Percentiles rank a stretch among this genome's conserved stretches.
Evolutionary conservation across 30 jellyfish, hydroid and myxozoan genomes (phyloP).

Genomic region (Nemopilema nomurai): DNA sequence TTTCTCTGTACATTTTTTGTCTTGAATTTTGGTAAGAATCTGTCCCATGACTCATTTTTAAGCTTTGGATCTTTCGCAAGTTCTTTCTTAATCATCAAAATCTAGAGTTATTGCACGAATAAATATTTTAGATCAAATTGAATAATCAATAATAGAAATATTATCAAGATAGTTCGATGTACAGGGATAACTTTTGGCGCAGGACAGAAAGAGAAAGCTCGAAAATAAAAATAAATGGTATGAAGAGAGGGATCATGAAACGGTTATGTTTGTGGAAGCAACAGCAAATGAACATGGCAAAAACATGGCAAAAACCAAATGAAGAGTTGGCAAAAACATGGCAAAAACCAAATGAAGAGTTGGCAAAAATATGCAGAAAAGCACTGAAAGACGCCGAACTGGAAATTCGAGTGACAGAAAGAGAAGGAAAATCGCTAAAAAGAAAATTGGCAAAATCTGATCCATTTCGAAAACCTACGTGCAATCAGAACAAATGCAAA

Average conservation of each 20-base stretch:
- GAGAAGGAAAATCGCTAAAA: slow-evolving; percentile 33
- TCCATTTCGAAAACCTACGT: background rate
- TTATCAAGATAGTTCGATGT: too few relatives aligned
- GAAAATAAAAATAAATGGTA: too few relatives aligned
- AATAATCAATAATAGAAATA: too few relatives aligned
- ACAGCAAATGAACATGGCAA: too few relatives aligned
- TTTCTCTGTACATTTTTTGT: slow-evolving; percentile 84
- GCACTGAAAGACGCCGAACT: slow-evolving; percentile 23
- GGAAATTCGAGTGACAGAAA: slow-evolving; percentile 16
- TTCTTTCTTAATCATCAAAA: slow-evolving; percentile 89
- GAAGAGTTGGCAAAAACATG: too few relatives aligned
- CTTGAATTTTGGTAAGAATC: slow-evolving; percentile 93
- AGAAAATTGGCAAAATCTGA: too few relatives aligned
- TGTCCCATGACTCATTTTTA: slow-evolving; percentile 88
- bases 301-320: too few relatives aligned
- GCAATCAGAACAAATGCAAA: slow-evolving; percentile 17
- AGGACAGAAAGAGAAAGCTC: too few relatives aligned
- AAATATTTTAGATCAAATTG: background rate
- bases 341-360: slow-evolving; percentile 6
- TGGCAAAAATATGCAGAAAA: slow-evolving; percentile 28
- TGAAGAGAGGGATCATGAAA: slow-evolving; percentile 17
- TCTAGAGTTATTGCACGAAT: slow-evolving; percentile 45
- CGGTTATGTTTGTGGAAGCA: slow-evolving; percentile 43
- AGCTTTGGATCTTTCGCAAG: slow-evolving; percentile 85
- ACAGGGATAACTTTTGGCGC: too few relatives aligned